Evolutionary conservation across 2,113 vertebrate genomes (phyloP).

Genomic region (Oncorhynchus gorbuscha): DNA sequence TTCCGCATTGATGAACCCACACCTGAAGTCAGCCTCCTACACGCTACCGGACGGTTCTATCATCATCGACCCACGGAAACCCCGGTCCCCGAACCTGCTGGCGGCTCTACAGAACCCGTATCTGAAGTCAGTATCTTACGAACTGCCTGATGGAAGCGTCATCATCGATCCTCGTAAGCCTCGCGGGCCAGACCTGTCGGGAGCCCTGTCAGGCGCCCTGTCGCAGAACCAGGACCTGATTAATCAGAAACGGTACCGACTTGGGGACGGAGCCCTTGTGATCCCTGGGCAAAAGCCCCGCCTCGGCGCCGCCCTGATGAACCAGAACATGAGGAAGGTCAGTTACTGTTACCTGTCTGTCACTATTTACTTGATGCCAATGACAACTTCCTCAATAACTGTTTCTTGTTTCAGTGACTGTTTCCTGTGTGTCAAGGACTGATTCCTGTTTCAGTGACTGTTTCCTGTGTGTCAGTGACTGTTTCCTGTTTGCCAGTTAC

Average conservation of each 20-base stretch:
- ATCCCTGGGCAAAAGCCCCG: slow-evolving; percentile 65
- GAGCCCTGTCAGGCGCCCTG: not conserved
- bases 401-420: not conserved
- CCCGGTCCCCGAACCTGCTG: slow-evolving; percentile 61
- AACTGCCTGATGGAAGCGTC: slow-evolving; percentile 73
- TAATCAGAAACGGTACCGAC: slow-evolving; percentile 52
- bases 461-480: not conserved
- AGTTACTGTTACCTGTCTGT: slow-evolving; percentile 2
- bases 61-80: slow-evolving; percentile 65
- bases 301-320: slow-evolving; percentile 57
- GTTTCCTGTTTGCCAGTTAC: not conserved
- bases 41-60: slow-evolving; percentile 54
- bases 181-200: slow-evolving; percentile 56
- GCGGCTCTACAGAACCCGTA: slow-evolving; percentile 70
- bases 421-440: not conserved
- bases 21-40: slow-evolving; percentile 44
- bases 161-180: slow-evolving; percentile 68
- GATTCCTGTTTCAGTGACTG: not conserved
- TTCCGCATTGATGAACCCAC: not conserved
- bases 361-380: not conserved
- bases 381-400: not conserved
- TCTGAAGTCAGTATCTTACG: slow-evolving; percentile 67
- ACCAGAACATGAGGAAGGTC: slow-evolving; percentile 49
- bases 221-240: slow-evolving; percentile 56
- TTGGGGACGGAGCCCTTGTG: slow-evolving; percentile 57